These are phyloP conservation scores for Antheraea assamensis DNA, from an alignment of 2,888 invertebrate species.

Conservation along the genomic window DNA sequence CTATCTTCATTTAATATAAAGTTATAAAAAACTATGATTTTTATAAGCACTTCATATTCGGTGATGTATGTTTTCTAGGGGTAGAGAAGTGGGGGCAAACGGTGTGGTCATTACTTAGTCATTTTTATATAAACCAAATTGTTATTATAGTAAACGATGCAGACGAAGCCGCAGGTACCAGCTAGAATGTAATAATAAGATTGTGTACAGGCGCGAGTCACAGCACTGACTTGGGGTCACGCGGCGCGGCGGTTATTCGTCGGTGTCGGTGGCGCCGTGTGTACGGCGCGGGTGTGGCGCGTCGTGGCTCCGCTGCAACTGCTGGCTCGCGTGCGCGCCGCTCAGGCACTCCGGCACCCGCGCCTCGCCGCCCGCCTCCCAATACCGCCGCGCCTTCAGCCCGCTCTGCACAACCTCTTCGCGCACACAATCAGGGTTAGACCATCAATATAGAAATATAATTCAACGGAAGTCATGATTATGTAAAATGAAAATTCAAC, in stretches of 20 bases:
- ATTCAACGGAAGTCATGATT: too few relatives aligned
- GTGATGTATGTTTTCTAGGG: too few relatives aligned
- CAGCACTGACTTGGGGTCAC: constrained; percentile 99
- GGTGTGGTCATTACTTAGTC: too few relatives aligned
- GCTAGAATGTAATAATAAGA: too few relatives aligned
- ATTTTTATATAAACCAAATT: too few relatives aligned
- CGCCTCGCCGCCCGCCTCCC: constrained; percentile 89
- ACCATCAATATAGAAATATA: not conserved
- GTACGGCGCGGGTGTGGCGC: constrained; percentile 96
- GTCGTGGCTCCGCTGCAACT: constrained; percentile 95
- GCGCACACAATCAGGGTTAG: constrained; percentile 95
- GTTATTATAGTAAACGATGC: too few relatives aligned
- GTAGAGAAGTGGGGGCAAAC: too few relatives aligned
- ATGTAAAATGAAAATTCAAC: too few relatives aligned
- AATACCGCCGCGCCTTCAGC: constrained; percentile 92
- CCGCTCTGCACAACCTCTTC: constrained; percentile 92
- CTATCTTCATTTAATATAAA: too few relatives aligned
- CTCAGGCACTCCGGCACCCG: constrained; percentile 88
- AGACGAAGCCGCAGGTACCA: not conserved
- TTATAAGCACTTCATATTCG: too few relatives aligned
- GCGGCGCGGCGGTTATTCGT: constrained; percentile 97
- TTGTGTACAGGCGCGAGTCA: constrained; percentile 86
- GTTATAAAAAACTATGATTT: too few relatives aligned
- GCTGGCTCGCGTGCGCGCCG: constrained; percentile 91
- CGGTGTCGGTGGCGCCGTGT: constrained; percentile 89